These are phyloP conservation scores for Priocnemis perturbator DNA, from an alignment of 2,888 invertebrate species.

Conservation along the genomic window DNA sequence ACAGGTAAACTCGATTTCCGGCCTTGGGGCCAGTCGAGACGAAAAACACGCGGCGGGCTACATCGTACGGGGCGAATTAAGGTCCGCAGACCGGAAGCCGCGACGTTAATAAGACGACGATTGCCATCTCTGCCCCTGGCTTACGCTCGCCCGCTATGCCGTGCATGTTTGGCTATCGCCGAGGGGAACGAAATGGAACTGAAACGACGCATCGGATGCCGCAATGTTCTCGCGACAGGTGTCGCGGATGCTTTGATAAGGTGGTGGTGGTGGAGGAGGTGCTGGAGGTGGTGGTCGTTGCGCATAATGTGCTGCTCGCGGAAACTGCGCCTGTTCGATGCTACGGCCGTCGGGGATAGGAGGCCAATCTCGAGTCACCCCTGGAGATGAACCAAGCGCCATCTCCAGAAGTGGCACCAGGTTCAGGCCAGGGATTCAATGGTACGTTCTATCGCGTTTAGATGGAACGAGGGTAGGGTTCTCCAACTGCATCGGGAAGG, in stretches of 20 bases:
- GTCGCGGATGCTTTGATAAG: conserved; percentile 45
- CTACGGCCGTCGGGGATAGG: too few relatives aligned
- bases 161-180: conserved; percentile 59
- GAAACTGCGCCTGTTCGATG: conserved; percentile 53
- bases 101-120: too few relatives aligned
- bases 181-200: conserved; percentile 61
- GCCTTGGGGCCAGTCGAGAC: too few relatives aligned
- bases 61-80: neutral
- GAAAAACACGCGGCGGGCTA: neutral
- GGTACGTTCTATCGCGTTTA: too few relatives aligned
- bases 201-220: conserved; percentile 50
- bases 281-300: neutral
- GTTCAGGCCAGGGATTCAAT: too few relatives aligned
- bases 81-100: too few relatives aligned
- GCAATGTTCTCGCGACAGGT: conserved; percentile 57
- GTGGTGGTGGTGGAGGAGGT: neutral
- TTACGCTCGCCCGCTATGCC: conserved; percentile 50
- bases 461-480: too few relatives aligned
- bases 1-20: too few relatives aligned
- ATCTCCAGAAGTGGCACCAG: too few relatives aligned
- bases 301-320: neutral
- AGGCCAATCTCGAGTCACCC: too few relatives aligned
- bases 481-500: too few relatives aligned
- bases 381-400: too few relatives aligned
- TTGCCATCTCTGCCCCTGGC: conserved; percentile 36